Percentiles rank a stretch among this genome's conserved stretches.
phyloP scores from a whole-genome alignment of 2,797 vertebrate species.

The Sebastes flavidus region DNA sequence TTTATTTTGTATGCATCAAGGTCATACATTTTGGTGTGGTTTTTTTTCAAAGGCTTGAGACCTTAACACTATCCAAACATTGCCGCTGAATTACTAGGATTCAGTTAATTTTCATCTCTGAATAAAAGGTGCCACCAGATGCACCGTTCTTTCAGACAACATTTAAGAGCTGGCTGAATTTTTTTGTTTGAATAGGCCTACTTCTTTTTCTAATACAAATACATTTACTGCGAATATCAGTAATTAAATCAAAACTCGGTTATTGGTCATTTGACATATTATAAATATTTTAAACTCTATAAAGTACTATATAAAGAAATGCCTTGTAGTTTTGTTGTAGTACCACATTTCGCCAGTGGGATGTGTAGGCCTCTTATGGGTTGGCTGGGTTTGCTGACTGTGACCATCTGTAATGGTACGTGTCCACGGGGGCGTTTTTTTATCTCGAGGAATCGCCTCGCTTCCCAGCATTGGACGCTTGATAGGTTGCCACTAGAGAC shows the following conservation, averaged over 20 bases:
- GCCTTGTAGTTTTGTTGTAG: background rate
- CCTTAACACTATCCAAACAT: background rate
- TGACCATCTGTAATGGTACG: too few relatives aligned
- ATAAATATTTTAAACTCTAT: background rate
- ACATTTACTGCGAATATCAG: background rate
- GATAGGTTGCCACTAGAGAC: too few relatives aligned
- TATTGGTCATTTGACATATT: background rate
- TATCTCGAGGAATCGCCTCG: too few relatives aligned
- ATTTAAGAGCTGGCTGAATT: background rate
- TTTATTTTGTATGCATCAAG: background rate
- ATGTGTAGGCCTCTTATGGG: too few relatives aligned
- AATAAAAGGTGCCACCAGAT: background rate
- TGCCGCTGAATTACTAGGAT: background rate
- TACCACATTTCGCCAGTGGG: background rate
- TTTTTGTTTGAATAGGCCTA: background rate
- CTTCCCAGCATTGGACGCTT: too few relatives aligned
- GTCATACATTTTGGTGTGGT: background rate
- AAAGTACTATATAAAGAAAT: background rate
- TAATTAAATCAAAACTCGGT: background rate
- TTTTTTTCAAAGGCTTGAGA: background rate
- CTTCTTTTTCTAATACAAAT: background rate
- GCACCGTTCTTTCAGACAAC: background rate
- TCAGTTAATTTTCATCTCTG: background rate
- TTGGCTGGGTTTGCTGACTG: too few relatives aligned
- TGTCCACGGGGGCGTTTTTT: too few relatives aligned